phyloP scores from a whole-genome alignment of 2,888 invertebrate species.

The Frankliniella intonsa region DNA sequence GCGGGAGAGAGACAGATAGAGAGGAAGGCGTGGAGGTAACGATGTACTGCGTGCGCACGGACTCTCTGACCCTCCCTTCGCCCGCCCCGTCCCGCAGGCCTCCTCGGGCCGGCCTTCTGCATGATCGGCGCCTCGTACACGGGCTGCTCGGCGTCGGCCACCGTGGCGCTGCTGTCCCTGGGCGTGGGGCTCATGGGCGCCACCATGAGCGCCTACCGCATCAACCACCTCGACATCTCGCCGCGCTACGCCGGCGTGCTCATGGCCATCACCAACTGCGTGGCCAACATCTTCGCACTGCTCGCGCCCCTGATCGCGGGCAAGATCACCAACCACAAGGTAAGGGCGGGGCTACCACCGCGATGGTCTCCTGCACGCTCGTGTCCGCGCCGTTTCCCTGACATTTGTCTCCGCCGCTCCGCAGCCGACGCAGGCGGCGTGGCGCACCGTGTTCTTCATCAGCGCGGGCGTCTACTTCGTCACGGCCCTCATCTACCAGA shows the following conservation, averaged over 20 bases:
- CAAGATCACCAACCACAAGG: conserved; percentile 69
- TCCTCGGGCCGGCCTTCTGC: conserved; percentile 77
- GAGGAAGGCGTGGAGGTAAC: neutral
- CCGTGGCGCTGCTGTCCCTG: conserved; percentile 70
- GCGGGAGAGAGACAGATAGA: neutral
- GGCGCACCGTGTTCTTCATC: conserved; percentile 83
- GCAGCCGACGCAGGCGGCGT: conserved; percentile 81
- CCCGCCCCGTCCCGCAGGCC: conserved; percentile 52
- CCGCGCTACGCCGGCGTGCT: conserved; percentile 85
- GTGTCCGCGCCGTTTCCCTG: no score
- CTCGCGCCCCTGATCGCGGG: conserved; percentile 81
- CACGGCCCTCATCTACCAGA: conserved; percentile 72
- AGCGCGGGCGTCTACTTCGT: conserved; percentile 74
- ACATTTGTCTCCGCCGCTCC: no score
- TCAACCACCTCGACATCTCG: conserved; percentile 85
- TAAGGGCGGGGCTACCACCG: conserved; percentile 44
- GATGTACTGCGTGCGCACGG: conserved; percentile 31
- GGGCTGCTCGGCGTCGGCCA: conserved; percentile 73
- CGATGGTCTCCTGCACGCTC: neutral
- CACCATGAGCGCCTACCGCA: conserved; percentile 79
- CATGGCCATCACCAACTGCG: conserved; percentile 86
- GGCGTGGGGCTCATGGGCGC: conserved; percentile 85
- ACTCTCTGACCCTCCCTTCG: no score
- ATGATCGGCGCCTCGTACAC: conserved; percentile 78
- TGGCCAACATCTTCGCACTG: conserved; percentile 80